These are phyloP conservation scores for Lamproptera curius DNA, from an alignment of 2,888 invertebrate genomes.

Conservation along the genomic window DNA sequence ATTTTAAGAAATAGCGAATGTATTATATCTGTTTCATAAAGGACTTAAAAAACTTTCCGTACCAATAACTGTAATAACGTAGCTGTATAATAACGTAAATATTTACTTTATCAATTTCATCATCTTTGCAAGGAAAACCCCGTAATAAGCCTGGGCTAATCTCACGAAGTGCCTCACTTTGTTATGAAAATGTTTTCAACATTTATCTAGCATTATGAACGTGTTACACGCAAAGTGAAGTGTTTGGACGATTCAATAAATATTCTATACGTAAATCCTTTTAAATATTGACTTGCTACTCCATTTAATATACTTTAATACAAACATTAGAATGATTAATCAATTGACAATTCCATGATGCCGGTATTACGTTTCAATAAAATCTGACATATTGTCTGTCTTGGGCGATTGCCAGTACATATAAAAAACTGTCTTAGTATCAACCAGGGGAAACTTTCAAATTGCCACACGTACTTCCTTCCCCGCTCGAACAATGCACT, in stretches of 20 bases:
- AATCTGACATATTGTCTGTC: too few relatives aligned
- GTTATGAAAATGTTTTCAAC: slow-evolving; percentile 30
- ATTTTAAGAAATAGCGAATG: background rate
- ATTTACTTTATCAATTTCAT: slow-evolving; percentile 19
- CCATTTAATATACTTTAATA: too few relatives aligned
- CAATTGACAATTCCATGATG: too few relatives aligned
- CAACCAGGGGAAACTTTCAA: slow-evolving; percentile 2
- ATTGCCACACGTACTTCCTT: slow-evolving; percentile 8
- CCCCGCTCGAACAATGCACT: slow-evolving; percentile 7
- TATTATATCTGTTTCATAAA: too few relatives aligned
- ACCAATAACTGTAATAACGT: too few relatives aligned
- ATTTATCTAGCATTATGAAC: slow-evolving; percentile 33
- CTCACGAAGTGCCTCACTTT: slow-evolving; percentile 33
- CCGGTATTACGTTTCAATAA: too few relatives aligned
- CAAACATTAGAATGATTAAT: too few relatives aligned
- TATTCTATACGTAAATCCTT: too few relatives aligned
- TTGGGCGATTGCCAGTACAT: too few relatives aligned
- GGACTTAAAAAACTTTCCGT: too few relatives aligned
- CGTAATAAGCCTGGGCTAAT: slow-evolving; percentile 31
- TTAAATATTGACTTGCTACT: too few relatives aligned
- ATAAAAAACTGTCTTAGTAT: too few relatives aligned
- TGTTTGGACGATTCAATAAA: slow-evolving; percentile 13
- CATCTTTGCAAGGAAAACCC: slow-evolving; percentile 21
- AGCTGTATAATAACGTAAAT: slow-evolving; percentile 15
- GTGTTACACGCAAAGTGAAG: slow-evolving; percentile 26